Base-by-base conservation (phyloP, 2,888 invertebrate species). In the Andricus quercusramuli region DNA sequence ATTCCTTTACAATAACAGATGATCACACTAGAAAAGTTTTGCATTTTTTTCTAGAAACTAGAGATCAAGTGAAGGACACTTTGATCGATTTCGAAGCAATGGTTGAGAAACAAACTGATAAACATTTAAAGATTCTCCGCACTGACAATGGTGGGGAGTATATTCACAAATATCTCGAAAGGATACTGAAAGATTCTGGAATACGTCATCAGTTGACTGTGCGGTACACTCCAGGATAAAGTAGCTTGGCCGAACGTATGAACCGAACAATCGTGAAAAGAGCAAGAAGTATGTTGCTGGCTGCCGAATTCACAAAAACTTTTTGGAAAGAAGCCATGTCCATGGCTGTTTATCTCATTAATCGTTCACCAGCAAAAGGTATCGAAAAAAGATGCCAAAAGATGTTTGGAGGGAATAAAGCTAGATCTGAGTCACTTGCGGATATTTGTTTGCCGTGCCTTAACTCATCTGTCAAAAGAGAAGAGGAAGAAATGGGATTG, bases 401-500 rank as follows among this genome's bases (percentile, higher is more conserved):
- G 92, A 93, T 82, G 25, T 88, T 5, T 93, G 92, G 91, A 82
- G 87, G 86, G 88, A 22, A 81, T 83, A 4, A 90, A 90, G 83
- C 89, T 89, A 25, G 83, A 90, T 80, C 47, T 93, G 0, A 81
- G 80, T 59, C 85, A 90, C 25, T 78, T 93, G 25, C 84, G 86
- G 67, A 85, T 89, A 44, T 93, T 93, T 89, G 93, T 93, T 22
- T 85, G 85, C 22, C 78, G 86, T 78, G 89, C 88, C 17, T 88
- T 88, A 83, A 87, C 87, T n/a, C 90, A 91, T 80, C 83, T 92
- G 67, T 9, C 44, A 44, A 44, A 44, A 13, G 44, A 44, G 44
- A 9, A 4, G 13, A 44, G 44, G 13, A 9, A 44, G 9, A 44
- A 44, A 44, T 44, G 44, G 44, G 9, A 44, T 44, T 44, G 11